Evolutionary conservation across 2,797 vertebrate genomes (phyloP), one percentile per base, ranked within the genome.

Genomic region (Catostomus latipinnis): DNA sequence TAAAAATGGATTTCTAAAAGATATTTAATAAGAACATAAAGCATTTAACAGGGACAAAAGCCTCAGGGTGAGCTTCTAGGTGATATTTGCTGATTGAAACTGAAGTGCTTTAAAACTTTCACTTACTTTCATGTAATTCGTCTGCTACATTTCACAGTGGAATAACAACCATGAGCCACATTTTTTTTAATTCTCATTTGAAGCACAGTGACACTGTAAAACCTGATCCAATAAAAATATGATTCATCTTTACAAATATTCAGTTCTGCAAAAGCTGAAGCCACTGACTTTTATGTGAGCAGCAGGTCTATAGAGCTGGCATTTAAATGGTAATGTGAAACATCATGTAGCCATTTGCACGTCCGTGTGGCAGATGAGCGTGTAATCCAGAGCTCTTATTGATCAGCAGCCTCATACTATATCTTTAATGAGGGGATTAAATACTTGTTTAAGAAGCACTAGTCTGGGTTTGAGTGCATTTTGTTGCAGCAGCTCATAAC

Each of bases 401-500:
- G 97, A 99, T 99, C 96, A 94, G 90, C 91, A 94, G 94, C 95
- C 97, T 98, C 96, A 98, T 99, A 4, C 34, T 34, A 96, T 98
- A 98, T 98, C 95, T 98, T 99, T 99, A 97, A 99, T 98, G 96
- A 97, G 96, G 94, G 96, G 95, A 97, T 97, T 98, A 97, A 97
- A 97, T 96, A 96, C 95, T 96, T 97, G 96, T 97, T 97, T 96
- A 96, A 96, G 95, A 97, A 97, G 94, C 94, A 95, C 92, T 94
- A 90, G 90, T 91, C 90, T 91, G 90, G 86, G 90, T 95, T 96
- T 96, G 95, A 97, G 94, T 96, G 93, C 91, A 90, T 90, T 94
- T 94, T 94, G 92, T 92, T 93, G 87, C 90, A 91, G 89, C 34
- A 89, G 87, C 89, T 91, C 89, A 87, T 89, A 92, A 90, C 83